phyloP scores from a whole-genome alignment of 2,113 vertebrate species.

The Passer montanus region DNA sequence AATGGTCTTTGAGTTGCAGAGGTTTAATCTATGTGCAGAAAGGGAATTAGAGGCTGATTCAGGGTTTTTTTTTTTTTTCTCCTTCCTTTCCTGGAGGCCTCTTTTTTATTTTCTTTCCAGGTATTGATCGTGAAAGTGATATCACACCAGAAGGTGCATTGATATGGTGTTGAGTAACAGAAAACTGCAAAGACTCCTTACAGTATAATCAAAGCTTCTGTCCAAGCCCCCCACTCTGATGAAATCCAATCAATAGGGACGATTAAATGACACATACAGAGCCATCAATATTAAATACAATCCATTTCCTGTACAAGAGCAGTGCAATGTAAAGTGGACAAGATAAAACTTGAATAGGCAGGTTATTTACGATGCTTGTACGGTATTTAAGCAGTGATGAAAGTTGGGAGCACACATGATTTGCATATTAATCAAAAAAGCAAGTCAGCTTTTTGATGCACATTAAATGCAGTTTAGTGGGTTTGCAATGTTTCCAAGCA shows the following conservation, averaged over 20 bases:
- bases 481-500: not conserved
- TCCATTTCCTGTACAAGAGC: slow-evolving; percentile 81
- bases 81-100: slow-evolving; percentile 78
- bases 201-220: slow-evolving; percentile 88
- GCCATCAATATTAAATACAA: slow-evolving; percentile 91
- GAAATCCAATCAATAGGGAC: slow-evolving; percentile 89
- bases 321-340: slow-evolving; percentile 54
- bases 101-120: slow-evolving; percentile 75
- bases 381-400: slow-evolving; percentile 57
- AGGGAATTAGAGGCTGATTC: slow-evolving; percentile 47
- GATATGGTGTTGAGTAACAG: slow-evolving; percentile 77
- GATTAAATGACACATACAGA: slow-evolving; percentile 93
- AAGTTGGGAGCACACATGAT: not conserved
- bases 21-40: slow-evolving; percentile 70
- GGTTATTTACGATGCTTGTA: slow-evolving; percentile 56
- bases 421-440: slow-evolving; percentile 27
- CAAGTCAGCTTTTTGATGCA: not conserved
- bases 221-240: slow-evolving; percentile 81
- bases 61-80: not conserved
- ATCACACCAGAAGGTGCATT: slow-evolving; percentile 88
- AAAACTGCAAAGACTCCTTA: slow-evolving; percentile 84
- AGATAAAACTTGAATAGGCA: slow-evolving; percentile 72
- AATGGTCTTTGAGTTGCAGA: slow-evolving; percentile 64
- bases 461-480: not conserved
- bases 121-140: slow-evolving; percentile 91